A percentile compares a stretch with the other conserved stretches of the same genome.
Evolutionary conservation across 64 coral and sea anemone species (phyloP).

Genomic region (Exaiptasia diaphana): DNA sequence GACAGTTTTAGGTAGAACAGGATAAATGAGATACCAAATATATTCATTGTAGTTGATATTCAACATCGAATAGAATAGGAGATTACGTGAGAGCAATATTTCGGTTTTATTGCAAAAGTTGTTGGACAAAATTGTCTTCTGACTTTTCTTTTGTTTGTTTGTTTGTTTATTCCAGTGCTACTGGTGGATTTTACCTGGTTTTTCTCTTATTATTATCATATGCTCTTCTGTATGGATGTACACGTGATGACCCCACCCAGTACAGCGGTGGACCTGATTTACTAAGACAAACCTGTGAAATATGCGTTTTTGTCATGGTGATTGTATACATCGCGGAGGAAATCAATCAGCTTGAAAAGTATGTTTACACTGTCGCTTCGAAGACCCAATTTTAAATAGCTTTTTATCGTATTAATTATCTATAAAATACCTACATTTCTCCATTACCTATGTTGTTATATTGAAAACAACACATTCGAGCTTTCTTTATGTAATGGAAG

Average conservation of each 20-base stretch:
- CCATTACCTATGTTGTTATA: neutral
- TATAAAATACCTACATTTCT: too few species aligned
- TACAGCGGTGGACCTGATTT: constrained; percentile 56
- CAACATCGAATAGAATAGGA: too few species aligned
- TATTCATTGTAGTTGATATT: too few species aligned
- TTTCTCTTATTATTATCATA: constrained; percentile 67
- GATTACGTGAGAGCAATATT: too few species aligned
- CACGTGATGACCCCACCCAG: constrained; percentile 47
- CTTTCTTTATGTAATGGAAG: too few species aligned
- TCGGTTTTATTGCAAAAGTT: too few species aligned
- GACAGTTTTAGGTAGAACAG: too few species aligned
- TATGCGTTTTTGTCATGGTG: constrained; percentile 54
- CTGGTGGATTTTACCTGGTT: constrained; percentile 28
- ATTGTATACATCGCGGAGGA: constrained; percentile 64
- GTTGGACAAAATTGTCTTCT: too few species aligned
- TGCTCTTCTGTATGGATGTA: constrained; percentile 68
- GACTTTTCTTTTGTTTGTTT: neutral
- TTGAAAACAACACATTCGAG: neutral
- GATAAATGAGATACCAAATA: too few species aligned
- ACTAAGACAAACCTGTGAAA: constrained; percentile 67
- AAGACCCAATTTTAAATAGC: neutral
- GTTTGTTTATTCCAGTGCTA: constrained; percentile 11
- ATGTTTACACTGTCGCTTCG: too few species aligned
- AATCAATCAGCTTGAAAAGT: constrained; percentile 84
- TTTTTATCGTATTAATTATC: too few species aligned